Evolutionary conservation across 2,888 invertebrate genomes (phyloP).

Genomic region (Unio pictorum): DNA sequence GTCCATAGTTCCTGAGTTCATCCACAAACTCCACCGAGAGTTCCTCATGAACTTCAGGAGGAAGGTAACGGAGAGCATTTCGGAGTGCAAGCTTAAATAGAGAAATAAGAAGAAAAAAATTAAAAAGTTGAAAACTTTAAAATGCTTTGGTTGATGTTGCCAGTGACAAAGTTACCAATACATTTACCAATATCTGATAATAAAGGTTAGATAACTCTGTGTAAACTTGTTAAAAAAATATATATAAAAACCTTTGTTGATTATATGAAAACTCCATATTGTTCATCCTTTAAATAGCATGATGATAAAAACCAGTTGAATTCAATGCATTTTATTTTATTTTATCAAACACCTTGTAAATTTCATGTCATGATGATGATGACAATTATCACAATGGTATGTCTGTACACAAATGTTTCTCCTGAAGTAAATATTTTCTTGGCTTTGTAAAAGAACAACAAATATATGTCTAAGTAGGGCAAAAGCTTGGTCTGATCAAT

Average conservation of each 20-base stretch:
- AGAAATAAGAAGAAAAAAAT: background rate
- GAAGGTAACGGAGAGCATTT: conserved; percentile 78
- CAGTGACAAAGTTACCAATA: too few species aligned
- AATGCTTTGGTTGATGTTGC: too few species aligned
- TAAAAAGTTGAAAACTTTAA: background rate
- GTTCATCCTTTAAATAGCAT: too few species aligned
- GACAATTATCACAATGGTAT: background rate
- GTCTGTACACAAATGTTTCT: background rate
- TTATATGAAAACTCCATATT: too few species aligned
- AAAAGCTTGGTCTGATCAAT: too few species aligned
- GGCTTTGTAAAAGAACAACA: background rate
- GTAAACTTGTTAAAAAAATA: too few species aligned
- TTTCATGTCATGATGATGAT: background rate
- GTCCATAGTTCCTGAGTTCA: conserved; percentile 75
- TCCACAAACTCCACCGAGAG: conserved; percentile 75
- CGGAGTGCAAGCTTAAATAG: conserved; percentile 73
- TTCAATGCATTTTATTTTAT: too few species aligned
- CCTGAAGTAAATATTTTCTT: background rate
- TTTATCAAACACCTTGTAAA: too few species aligned
- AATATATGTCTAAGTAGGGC: too few species aligned
- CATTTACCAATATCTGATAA: background rate
- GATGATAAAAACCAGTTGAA: too few species aligned
- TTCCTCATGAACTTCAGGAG: conserved; percentile 71
- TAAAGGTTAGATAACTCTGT: too few species aligned
- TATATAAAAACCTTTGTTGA: too few species aligned